Evolutionary conservation across 2,888 invertebrate species (phyloP).

Genomic region (Drosophila paramelanica): DNA sequence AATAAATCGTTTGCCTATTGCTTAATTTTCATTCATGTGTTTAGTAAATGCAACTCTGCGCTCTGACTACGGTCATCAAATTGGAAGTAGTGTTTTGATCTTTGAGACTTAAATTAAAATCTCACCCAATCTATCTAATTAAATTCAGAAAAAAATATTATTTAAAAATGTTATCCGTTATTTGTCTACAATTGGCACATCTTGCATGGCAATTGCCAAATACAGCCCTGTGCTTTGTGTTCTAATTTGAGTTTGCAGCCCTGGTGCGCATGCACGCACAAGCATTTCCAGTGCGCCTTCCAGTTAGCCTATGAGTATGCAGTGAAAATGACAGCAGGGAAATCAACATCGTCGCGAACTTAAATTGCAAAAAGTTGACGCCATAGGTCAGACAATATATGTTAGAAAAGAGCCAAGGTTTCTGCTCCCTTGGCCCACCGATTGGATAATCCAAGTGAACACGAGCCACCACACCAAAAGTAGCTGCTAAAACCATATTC

Average conservation of each 20-base stretch:
- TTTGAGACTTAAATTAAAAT: neutral
- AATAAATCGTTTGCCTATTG: slow-evolving; percentile 29
- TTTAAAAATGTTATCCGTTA: neutral
- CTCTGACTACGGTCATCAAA: too few relatives aligned
- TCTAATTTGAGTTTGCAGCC: slow-evolving; percentile 46
- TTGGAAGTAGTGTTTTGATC: too few relatives aligned
- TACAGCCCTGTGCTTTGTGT: slow-evolving; percentile 28
- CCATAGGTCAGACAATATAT: slow-evolving; percentile 50
- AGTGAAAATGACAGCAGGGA: slow-evolving; percentile 74
- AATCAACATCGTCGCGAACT: slow-evolving; percentile 67
- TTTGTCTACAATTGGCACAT: neutral
- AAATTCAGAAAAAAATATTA: neutral
- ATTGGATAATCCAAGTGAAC: slow-evolving; percentile 62
- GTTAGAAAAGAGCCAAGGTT: slow-evolving; percentile 68
- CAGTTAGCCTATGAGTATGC: slow-evolving; percentile 75
- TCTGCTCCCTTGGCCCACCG: slow-evolving; percentile 65
- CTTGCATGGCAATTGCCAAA: neutral
- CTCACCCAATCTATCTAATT: neutral
- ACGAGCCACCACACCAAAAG: slow-evolving; percentile 5
- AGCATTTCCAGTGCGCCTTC: slow-evolving; percentile 60
- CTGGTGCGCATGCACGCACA: slow-evolving; percentile 53
- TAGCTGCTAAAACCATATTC: slow-evolving; percentile 3
- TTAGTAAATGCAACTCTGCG: neutral
- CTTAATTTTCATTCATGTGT: slow-evolving; percentile 1
- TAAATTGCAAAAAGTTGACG: slow-evolving; percentile 62